A percentile compares a stretch with the other conserved stretches of the same genome.
Evolutionary conservation across 64 coral and sea anemone genomes (phyloP).

Genomic region (Orbicella faveolata): DNA sequence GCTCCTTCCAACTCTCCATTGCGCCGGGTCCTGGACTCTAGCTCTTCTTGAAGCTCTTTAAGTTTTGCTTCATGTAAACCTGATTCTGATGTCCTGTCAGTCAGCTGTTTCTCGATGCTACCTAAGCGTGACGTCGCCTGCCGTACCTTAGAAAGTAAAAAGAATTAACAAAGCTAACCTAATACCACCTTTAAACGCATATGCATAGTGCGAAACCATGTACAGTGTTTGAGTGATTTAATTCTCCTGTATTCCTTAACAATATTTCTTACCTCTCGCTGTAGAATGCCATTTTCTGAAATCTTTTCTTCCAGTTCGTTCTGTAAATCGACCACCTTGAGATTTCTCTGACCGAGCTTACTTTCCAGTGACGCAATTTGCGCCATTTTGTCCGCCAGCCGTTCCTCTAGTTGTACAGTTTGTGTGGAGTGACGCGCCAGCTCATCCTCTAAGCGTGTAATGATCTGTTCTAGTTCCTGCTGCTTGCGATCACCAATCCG

Average conservation of each 20-base stretch:
- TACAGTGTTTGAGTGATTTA: too few relatives aligned
- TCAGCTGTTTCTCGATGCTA: slow-evolving; percentile 79
- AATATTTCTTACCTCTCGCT: slow-evolving; percentile 73
- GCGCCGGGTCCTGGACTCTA: slow-evolving; percentile 45
- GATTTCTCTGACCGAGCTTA: slow-evolving; percentile 83
- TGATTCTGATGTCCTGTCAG: slow-evolving; percentile 71
- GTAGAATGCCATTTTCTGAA: slow-evolving; percentile 65
- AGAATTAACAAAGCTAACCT: background rate
- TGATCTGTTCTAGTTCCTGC: slow-evolving; percentile 88
- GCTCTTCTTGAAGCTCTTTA: slow-evolving; percentile 78
- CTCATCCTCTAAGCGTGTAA: slow-evolving; percentile 90
- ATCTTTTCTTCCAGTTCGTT: slow-evolving; percentile 80
- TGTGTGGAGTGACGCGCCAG: slow-evolving; percentile 76
- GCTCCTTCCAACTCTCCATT: slow-evolving; percentile 64
- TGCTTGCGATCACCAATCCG: slow-evolving; percentile 97
- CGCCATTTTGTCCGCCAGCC: slow-evolving; percentile 88
- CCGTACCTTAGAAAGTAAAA: slow-evolving; percentile 56
- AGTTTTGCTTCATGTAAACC: slow-evolving; percentile 60
- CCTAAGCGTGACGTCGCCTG: slow-evolving; percentile 66
- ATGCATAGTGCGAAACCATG: too few relatives aligned
- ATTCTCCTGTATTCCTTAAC: background rate
- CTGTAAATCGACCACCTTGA: slow-evolving; percentile 90
- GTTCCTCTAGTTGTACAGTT: slow-evolving; percentile 87
- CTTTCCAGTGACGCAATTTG: slow-evolving; percentile 80
- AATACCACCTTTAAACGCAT: too few relatives aligned